These are phyloP conservation scores for Laspeyria flexula DNA, from an alignment of 2,888 invertebrate species.

Conservation along the genomic window DNA sequence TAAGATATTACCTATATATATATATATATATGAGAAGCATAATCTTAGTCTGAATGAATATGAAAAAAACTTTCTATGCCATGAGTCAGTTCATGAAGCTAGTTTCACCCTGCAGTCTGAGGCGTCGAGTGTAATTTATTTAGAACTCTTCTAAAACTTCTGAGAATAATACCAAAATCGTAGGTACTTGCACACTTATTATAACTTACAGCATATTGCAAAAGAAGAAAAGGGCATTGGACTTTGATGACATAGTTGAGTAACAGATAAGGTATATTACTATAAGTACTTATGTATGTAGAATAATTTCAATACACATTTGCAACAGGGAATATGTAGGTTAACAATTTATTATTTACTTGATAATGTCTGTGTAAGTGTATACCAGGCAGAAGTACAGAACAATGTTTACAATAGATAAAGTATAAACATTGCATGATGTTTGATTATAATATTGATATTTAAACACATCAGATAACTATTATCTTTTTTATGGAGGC, in stretches of 20 bases:
- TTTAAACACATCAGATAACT: background rate
- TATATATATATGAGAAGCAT: too few species aligned
- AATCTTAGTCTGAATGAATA: too few species aligned
- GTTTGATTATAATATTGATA: background rate
- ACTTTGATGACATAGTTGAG: slow-evolving; percentile 10
- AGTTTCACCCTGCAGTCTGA: too few species aligned
- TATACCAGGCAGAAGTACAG: slow-evolving; percentile 1
- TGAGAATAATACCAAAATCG: too few species aligned
- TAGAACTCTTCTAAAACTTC: too few species aligned
- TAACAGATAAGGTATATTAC: slow-evolving; percentile 49
- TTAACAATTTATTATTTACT: slow-evolving; percentile 60
- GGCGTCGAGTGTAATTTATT: too few species aligned
- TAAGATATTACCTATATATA: too few species aligned
- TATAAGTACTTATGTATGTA: slow-evolving; percentile 43
- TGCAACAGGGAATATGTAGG: slow-evolving; percentile 55
- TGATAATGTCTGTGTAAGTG: slow-evolving; percentile 22
- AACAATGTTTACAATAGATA: slow-evolving; percentile 9
- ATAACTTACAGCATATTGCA: too few species aligned
- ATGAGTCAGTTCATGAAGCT: too few species aligned
- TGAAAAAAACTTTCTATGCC: too few species aligned
- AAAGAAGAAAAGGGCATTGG: background rate
- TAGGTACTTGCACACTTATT: too few species aligned
- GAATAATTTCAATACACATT: slow-evolving; percentile 21
- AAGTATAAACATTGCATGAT: slow-evolving; percentile 11
- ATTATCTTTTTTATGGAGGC: background rate